phyloP scores from a whole-genome alignment of 2,797 vertebrate species.

The Merluccius polli region DNA sequence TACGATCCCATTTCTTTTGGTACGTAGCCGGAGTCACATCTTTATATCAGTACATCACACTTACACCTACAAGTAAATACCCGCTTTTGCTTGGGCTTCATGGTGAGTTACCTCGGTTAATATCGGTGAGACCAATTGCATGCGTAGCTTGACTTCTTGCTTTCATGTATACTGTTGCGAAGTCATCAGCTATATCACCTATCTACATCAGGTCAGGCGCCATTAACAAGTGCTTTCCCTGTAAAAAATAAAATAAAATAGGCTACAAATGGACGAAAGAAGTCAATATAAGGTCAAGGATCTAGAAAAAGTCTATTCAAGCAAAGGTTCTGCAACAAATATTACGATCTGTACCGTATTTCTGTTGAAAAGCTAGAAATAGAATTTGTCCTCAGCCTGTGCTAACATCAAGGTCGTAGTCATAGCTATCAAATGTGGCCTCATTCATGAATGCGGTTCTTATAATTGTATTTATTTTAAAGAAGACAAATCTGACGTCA shows the following conservation, averaged over 20 bases:
- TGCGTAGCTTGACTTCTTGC: not conserved
- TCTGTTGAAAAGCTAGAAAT: not conserved
- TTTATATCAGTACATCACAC: constrained; percentile 27
- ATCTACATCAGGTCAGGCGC: not conserved
- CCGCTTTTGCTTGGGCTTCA: constrained; percentile 49
- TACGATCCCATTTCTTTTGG: constrained; percentile 35
- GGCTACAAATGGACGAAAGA: not conserved
- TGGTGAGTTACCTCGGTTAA: constrained; percentile 58
- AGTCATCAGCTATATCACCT: too few species aligned
- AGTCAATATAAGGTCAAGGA: not conserved
- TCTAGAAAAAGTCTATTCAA: not conserved
- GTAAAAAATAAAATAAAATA: not conserved
- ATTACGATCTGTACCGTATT: not conserved
- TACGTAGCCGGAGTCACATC: constrained; percentile 21
- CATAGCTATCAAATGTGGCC: not conserved
- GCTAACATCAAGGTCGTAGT: not conserved
- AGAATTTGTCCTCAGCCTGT: not conserved
- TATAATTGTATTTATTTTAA: too few species aligned
- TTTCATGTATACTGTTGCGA: not conserved
- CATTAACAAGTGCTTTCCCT: not conserved
- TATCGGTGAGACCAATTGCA: constrained; percentile 30
- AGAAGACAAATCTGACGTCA: not conserved
- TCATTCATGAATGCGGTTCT: too few species aligned
- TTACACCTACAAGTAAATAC: constrained; percentile 50
- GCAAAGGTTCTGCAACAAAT: not conserved